Evolutionary conservation across 2,888 invertebrate genomes (phyloP).

Genomic region (Oscheius sp.): DNA sequence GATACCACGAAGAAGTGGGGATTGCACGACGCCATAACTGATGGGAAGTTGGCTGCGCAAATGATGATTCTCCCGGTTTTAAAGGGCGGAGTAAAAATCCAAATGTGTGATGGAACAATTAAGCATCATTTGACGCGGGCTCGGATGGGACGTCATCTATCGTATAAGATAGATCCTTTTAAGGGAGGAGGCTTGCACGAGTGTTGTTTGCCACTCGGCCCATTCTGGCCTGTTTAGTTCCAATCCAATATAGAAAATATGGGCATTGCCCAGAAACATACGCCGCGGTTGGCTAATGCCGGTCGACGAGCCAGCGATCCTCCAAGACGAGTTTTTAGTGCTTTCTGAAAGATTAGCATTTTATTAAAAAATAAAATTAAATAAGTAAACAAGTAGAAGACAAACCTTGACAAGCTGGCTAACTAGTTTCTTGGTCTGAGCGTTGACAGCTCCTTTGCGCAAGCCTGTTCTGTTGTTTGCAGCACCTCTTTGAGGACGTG

Average conservation of each 20-base stretch:
- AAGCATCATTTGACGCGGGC: constrained; percentile 10
- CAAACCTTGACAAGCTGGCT: constrained; percentile 34
- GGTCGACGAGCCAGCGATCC: constrained; percentile 11
- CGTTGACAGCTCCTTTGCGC: constrained; percentile 19
- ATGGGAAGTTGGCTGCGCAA: not conserved
- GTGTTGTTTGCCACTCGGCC: constrained; percentile 19
- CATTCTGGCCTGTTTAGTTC: constrained; percentile 16
- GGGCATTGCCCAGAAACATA: constrained; percentile 31
- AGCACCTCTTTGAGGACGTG: not conserved
- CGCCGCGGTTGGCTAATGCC: constrained; percentile 22
- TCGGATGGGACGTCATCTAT: constrained; percentile 22
- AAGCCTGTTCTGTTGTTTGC: not conserved
- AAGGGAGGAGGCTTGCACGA: constrained; percentile 1
- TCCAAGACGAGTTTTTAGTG: constrained; percentile 29
- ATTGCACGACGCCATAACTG: not conserved
- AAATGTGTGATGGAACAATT: not conserved
- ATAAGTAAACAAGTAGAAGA: not conserved
- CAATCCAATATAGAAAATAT: constrained; percentile 2
- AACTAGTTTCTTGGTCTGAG: constrained; percentile 32
- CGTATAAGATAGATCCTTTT: not conserved
- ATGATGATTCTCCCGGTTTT: not conserved
- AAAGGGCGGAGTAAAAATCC: not conserved
- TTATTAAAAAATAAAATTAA: not conserved
- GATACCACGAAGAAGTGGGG: constrained; percentile 13
- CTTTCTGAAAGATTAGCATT: constrained; percentile 26